Evolutionary conservation across 2,113 vertebrate genomes (phyloP).

Genomic region (Actinemys pallida): DNA sequence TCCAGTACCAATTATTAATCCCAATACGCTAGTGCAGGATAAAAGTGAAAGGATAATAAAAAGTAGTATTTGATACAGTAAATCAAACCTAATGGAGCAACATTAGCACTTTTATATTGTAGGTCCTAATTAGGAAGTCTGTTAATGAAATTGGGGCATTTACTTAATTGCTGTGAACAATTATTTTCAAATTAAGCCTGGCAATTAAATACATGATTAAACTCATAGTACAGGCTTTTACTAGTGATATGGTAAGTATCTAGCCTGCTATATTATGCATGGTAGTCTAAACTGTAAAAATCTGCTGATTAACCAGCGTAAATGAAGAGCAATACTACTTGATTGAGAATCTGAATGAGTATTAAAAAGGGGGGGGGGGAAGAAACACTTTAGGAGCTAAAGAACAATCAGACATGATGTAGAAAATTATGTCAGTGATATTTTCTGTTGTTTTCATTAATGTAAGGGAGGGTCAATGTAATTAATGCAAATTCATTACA

Average conservation of each 20-base stretch:
- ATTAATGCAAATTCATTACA: neutral
- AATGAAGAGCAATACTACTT: conserved; percentile 52
- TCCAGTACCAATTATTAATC: conserved; percentile 66
- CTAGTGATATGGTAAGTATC: conserved; percentile 61
- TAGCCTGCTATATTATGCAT: conserved; percentile 60
- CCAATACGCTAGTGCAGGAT: conserved; percentile 52
- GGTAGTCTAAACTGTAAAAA: conserved; percentile 57
- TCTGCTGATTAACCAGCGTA: conserved; percentile 70
- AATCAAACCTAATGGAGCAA: conserved; percentile 84
- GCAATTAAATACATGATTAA: conserved; percentile 83
- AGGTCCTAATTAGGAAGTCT: conserved; percentile 84
- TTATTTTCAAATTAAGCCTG: conserved; percentile 85
- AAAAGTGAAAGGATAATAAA: conserved; percentile 70
- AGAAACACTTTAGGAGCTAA: neutral
- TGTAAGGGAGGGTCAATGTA: neutral
- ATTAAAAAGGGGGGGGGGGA: neutral
- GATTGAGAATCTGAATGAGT: neutral
- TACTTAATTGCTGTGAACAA: conserved; percentile 86
- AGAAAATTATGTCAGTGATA: neutral
- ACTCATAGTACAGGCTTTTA: conserved; percentile 67
- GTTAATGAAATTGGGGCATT: conserved; percentile 84
- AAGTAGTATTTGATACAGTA: conserved; percentile 76
- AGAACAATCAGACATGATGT: neutral
- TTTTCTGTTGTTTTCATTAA: conserved; percentile 12
- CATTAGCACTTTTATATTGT: conserved; percentile 82